These are phyloP conservation scores for Hyalella azteca DNA, from an alignment of 2,888 invertebrate species.

Conservation along the genomic window DNA sequence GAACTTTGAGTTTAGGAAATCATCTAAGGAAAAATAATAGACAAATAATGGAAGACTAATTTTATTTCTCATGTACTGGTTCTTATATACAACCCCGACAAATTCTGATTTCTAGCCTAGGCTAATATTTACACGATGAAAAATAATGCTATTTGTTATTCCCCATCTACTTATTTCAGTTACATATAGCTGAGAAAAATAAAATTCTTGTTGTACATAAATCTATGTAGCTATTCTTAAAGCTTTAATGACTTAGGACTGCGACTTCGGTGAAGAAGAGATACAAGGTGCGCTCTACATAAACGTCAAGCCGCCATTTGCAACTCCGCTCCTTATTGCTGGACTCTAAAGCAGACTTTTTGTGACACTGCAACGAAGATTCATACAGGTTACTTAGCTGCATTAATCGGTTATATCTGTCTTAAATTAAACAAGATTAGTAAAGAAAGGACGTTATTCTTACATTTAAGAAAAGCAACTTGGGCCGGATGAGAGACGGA, in stretches of 20 bases:
- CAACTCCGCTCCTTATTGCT: too few species aligned
- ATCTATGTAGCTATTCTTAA: constrained; percentile 21
- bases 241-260: constrained; percentile 35
- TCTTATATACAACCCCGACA: neutral
- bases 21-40: neutral
- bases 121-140: constrained; percentile 11
- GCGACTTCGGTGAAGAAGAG: constrained; percentile 3
- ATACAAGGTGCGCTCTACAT: neutral
- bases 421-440: too few species aligned
- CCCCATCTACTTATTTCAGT: neutral
- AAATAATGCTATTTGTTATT: constrained; percentile 29
- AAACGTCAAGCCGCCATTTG: neutral
- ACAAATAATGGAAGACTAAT: neutral
- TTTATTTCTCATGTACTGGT: neutral
- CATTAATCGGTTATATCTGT: too few species aligned
- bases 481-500: too few species aligned
- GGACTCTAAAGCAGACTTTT: too few species aligned
- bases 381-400: too few species aligned
- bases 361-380: too few species aligned
- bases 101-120: neutral
- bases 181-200: constrained; percentile 19
- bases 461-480: too few species aligned
- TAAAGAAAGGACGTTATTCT: too few species aligned
- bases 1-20: too few species aligned
- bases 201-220: constrained; percentile 16